Percentiles rank a stretch among this genome's conserved stretches.
These are phyloP conservation scores for Oasisia sp. DNA, from an alignment of 2,888 invertebrate genomes.

Conservation along the genomic window DNA sequence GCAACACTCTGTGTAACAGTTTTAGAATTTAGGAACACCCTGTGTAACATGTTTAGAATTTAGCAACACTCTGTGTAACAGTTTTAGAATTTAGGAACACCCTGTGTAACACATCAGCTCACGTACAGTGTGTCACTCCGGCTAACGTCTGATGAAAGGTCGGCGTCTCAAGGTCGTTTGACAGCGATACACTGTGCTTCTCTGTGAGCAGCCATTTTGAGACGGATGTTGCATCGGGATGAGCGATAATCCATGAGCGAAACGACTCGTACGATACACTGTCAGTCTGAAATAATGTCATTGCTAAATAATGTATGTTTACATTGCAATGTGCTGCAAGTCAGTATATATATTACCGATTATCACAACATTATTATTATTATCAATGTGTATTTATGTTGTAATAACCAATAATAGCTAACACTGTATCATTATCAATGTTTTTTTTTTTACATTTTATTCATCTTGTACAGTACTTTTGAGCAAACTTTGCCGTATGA, in stretches of 20 bases:
- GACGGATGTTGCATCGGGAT: constrained; percentile 76
- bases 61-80: too few species aligned
- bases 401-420: too few species aligned
- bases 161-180: constrained; percentile 83
- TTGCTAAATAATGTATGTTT: not conserved
- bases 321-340: not conserved
- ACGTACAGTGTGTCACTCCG: constrained; percentile 88
- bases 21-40: too few species aligned
- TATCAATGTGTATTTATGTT: too few species aligned
- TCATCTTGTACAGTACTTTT: too few species aligned
- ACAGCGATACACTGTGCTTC: constrained; percentile 75
- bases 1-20: too few species aligned
- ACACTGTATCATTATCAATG: too few species aligned
- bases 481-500: too few species aligned
- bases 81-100: not conserved
- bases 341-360: too few species aligned
- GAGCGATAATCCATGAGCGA: constrained; percentile 79
- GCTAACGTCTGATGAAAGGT: constrained; percentile 94
- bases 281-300: constrained; percentile 60
- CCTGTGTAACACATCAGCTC: constrained; percentile 28
- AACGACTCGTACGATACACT: constrained; percentile 71
- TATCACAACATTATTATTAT: too few species aligned
- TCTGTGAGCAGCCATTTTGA: constrained; percentile 80
- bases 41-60: too few species aligned
- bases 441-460: too few species aligned